Conservation (phyloP, 2,888 invertebrate species). For the Saturnia pavonia region DNA sequence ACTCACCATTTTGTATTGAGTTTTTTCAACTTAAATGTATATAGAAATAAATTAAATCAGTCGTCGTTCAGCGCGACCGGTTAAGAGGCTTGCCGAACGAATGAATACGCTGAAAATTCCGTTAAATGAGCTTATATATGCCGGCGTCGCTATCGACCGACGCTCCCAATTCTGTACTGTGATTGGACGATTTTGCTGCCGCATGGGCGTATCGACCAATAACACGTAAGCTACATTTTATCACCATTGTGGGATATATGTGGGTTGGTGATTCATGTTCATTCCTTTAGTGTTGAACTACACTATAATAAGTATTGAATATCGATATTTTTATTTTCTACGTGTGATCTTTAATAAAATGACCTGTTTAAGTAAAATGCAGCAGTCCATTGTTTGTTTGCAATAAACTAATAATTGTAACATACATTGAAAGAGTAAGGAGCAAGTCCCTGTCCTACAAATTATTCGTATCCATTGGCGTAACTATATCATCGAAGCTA, state of each 20-base stretch:
- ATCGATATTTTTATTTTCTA: constrained; percentile 27
- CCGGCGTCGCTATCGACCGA: constrained; percentile 72
- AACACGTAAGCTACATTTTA: constrained; percentile 69
- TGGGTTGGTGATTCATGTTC: constrained; percentile 66
- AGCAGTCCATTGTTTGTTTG: neutral
- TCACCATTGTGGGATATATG: constrained; percentile 77
- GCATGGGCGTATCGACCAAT: constrained; percentile 75
- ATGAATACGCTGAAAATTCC: constrained; percentile 74
- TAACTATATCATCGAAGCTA: too few relatives aligned
- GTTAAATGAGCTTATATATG: constrained; percentile 81
- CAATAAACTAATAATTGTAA: neutral
- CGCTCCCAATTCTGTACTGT: constrained; percentile 61
- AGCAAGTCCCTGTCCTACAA: neutral
- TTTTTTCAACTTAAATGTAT: constrained; percentile 72
- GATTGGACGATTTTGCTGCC: constrained; percentile 75
- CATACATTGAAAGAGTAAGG: neutral
- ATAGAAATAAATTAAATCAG: constrained; percentile 76
- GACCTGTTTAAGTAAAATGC: neutral
- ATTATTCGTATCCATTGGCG: neutral
- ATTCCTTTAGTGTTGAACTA: constrained; percentile 40
- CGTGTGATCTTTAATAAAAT: neutral
- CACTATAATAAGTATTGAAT: constrained; percentile 16
- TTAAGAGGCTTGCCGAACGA: constrained; percentile 87
- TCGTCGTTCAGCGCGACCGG: constrained; percentile 84
- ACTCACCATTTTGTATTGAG: constrained; percentile 79